Conservation (phyloP, 2,797 vertebrate genomes). For the Kryptopterus vitreolus region DNA sequence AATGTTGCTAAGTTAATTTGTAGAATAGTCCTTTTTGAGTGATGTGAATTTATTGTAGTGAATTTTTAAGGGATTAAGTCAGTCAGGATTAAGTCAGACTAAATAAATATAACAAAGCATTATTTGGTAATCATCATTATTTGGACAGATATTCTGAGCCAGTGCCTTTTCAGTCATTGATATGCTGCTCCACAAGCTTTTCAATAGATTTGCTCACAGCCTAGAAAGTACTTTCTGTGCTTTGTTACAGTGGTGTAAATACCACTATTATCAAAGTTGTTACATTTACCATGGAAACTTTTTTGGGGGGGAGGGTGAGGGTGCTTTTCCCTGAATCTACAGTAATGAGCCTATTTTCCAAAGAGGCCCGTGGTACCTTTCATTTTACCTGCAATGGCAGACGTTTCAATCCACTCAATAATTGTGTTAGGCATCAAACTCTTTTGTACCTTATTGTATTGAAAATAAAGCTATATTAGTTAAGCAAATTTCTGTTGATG, state of each 20-base stretch:
- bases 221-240: not conserved
- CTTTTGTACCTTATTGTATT: too few species aligned
- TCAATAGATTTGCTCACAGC: not conserved
- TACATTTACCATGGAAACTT: not conserved
- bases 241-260: not conserved
- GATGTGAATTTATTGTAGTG: not conserved
- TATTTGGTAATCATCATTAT: not conserved
- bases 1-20: not conserved
- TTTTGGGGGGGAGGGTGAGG: too few species aligned
- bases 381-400: too few species aligned
- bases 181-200: too few species aligned
- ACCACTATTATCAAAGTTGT: not conserved
- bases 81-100: not conserved
- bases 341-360: too few species aligned
- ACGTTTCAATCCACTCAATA: too few species aligned
- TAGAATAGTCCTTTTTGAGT: not conserved
- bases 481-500: too few species aligned
- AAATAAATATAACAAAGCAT: not conserved
- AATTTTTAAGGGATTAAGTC: not conserved
- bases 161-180: not conserved
- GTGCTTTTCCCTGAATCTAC: not conserved
- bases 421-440: too few species aligned
- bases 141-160: not conserved
- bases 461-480: too few species aligned
- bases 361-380: too few species aligned